Conservation (phyloP, 1,140 invertebrate genomes). For the Lordiphosa mommai region DNA sequence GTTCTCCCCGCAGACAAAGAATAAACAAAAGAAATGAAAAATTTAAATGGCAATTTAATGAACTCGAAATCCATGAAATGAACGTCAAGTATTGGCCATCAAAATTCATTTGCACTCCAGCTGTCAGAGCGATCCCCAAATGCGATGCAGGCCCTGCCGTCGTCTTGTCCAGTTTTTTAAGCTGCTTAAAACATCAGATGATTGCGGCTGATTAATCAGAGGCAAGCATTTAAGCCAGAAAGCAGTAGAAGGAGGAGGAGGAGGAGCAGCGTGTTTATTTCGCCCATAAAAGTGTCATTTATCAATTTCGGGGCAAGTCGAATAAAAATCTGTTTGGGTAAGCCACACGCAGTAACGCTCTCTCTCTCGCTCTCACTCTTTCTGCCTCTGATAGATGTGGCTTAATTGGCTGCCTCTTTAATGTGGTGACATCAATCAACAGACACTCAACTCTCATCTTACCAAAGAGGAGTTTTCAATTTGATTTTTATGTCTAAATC, state of each 20-base stretch:
- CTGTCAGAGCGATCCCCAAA: slow-evolving; percentile 38
- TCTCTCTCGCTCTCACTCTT: not conserved
- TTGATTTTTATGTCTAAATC: slow-evolving; percentile 25
- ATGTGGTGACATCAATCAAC: slow-evolving; percentile 73
- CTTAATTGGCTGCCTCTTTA: slow-evolving; percentile 71
- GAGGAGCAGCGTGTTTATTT: slow-evolving; percentile 43
- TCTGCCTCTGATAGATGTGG: slow-evolving; percentile 50
- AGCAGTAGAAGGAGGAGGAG: not conserved
- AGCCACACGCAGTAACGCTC: slow-evolving; percentile 49
- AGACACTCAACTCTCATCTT: slow-evolving; percentile 40
- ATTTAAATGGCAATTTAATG: slow-evolving; percentile 77
- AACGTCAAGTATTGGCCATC: slow-evolving; percentile 66
- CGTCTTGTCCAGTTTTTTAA: slow-evolving; percentile 53
- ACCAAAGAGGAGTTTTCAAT: slow-evolving; percentile 28
- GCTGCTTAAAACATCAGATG: slow-evolving; percentile 77
- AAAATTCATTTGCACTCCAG: slow-evolving; percentile 72
- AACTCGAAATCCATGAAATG: slow-evolving; percentile 75
- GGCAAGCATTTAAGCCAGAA: slow-evolving; percentile 66
- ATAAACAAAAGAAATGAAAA: slow-evolving; percentile 62
- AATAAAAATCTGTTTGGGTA: slow-evolving; percentile 45
- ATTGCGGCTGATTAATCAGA: slow-evolving; percentile 77
- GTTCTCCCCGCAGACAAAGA: slow-evolving; percentile 14
- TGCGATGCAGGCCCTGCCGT: slow-evolving; percentile 13
- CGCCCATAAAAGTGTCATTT: slow-evolving; percentile 75
- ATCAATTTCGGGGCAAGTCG: slow-evolving; percentile 50